These are phyloP conservation scores for Poicephalus gulielmi DNA, from an alignment of 2,113 vertebrate species.

Conservation along the genomic window DNA sequence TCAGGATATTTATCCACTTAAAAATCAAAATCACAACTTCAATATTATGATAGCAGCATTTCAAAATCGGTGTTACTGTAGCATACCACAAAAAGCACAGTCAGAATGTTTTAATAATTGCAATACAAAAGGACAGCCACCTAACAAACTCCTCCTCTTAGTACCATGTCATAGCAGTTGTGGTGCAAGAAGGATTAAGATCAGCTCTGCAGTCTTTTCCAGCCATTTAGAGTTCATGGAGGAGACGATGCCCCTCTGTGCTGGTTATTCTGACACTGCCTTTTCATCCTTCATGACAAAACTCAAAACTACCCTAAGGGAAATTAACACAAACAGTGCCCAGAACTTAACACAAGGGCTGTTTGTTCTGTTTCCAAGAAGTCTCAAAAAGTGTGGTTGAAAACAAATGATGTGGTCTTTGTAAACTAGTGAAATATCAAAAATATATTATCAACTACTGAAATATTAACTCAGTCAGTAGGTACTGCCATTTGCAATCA, in stretches of 20 bases:
- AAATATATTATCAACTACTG: not conserved
- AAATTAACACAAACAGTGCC: not conserved
- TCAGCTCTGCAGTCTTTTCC: not conserved
- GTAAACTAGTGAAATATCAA: not conserved
- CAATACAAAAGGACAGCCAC: not conserved
- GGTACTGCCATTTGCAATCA: not conserved
- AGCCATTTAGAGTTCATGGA: not conserved
- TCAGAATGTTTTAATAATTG: not conserved
- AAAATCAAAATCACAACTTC: not conserved
- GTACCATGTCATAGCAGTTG: not conserved
- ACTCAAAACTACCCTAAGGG: not conserved
- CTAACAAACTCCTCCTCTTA: not conserved
- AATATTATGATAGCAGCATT: not conserved
- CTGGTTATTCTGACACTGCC: not conserved
- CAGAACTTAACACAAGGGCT: not conserved
- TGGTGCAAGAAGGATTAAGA: not conserved
- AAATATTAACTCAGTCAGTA: not conserved
- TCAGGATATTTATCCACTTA: not conserved
- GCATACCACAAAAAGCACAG: not conserved
- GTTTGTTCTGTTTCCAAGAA: slow-evolving; percentile 21
- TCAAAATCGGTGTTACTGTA: not conserved
- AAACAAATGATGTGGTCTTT: slow-evolving; percentile 2
- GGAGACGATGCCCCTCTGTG: not conserved
- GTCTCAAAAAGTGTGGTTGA: not conserved
- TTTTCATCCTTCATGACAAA: slow-evolving; percentile 1